Evolutionary conservation across 2,113 vertebrate species (phyloP), one percentile per base, ranked within the genome.

Genomic region (Sialia sialis): DNA sequence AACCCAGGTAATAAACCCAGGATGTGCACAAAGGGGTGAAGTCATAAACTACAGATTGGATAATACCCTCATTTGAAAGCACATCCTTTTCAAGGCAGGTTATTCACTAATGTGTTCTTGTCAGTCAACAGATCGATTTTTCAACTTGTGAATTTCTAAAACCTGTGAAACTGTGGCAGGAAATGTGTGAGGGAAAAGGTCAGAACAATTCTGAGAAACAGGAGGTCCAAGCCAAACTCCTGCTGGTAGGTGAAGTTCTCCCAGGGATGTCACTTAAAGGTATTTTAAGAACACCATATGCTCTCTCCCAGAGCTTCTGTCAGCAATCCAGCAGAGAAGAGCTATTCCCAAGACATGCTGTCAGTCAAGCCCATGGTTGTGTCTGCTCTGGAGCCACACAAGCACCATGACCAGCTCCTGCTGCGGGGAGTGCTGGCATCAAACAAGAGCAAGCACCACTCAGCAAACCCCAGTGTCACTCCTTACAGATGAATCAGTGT

Each of bases 201-300:
- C 95, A 95, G 43, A 1, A 48, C 58, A 79, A 73, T 95, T 89
- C 74, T 73, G 74, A 92, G 75, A 84, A 92, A 67, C 6, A 44
- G 39, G 68, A 90, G 55, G 70, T 76, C 78, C 89, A 54, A 89
- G 74, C 78, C 93, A 95, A 91, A 74, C 75, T 90, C 82, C 87
- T 80, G 63, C 91, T 89, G 84, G 54, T 90, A 91, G 88, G 87
- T 89, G 46, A 91, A 93, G 75, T 85, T 94, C 87, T 94, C 89
- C 66, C 79, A 86, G 85, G 63, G 90, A 91, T 7, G 6, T 67
- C 82, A 85, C 75, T 94, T 90, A 75, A 90, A 77, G 10, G 10
- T 91, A 96, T 94, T 93, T 94, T 96, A 85, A 94, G 93, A 95
- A 93, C 59, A 77, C 91, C 95, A 95, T 95, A 91, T 96, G 95